Conservation (phyloP, 2,797 vertebrate species). For the Botia kubotai region DNA sequence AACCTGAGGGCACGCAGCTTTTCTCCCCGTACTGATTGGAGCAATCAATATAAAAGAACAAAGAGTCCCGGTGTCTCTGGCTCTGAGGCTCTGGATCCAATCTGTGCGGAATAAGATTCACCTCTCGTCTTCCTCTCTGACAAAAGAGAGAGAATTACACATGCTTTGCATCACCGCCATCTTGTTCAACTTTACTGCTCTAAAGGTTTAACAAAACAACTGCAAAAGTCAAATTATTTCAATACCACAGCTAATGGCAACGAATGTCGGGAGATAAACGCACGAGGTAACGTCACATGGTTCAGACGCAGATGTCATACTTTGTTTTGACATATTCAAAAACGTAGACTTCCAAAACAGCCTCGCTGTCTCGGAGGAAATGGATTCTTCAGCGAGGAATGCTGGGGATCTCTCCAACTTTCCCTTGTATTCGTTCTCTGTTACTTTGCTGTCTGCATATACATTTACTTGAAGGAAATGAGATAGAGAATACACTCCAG, state of each 20-base stretch:
- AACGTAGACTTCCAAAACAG: conserved; percentile 9
- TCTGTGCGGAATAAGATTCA: conserved; percentile 48
- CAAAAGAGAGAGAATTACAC: conserved; percentile 45
- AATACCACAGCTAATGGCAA: conserved; percentile 15
- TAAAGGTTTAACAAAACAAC: conserved; percentile 61
- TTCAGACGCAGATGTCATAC: neutral
- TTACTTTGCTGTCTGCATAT: conserved; percentile 1
- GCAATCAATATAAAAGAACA: conserved; percentile 69
- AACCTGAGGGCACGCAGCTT: conserved; percentile 71
- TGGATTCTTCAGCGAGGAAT: conserved; percentile 35
- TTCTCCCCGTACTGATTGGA: conserved; percentile 64
- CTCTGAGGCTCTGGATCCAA: conserved; percentile 55
- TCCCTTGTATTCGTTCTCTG: neutral
- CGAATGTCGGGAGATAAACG: neutral
- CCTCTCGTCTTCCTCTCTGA: conserved; percentile 26
- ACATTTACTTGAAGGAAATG: conserved; percentile 9
- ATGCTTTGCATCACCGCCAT: conserved; percentile 66
- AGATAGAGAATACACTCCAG: conserved; percentile 6
- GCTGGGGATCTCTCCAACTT: conserved; percentile 14
- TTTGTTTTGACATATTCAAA: conserved; percentile 11
- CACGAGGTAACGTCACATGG: neutral
- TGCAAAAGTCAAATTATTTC: conserved; percentile 48
- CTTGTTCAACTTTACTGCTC: conserved; percentile 67
- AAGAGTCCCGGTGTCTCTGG: conserved; percentile 62
- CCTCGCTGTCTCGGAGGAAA: conserved; percentile 30